Base-by-base conservation (phyloP, 2,113 vertebrate genomes). In the Mesocricetus auratus region DNA sequence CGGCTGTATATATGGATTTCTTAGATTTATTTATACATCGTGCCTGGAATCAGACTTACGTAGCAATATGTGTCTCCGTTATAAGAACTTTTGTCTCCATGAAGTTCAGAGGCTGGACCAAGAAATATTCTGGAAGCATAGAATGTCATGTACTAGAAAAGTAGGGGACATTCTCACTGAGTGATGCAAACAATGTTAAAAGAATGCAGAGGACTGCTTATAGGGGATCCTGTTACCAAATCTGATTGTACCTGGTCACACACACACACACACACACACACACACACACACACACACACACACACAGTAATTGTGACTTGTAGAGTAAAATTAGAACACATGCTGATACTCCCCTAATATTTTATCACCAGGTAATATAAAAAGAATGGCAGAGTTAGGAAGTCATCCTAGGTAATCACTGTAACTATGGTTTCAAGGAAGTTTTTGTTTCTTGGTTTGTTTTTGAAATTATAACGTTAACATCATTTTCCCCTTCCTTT, bases 301-400 rank as follows among this genome's bases (percentile, higher is more conserved):
- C 83, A 58, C 45, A 22, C 85, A 82, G 66, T 16, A 81, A 15
- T 69, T 56, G 26, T 60, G 77, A 74, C 53, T 13, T 90, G 13
- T 26, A 86, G n/a, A 77, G 58, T 83, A 78, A 96, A 66, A 86
- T 75, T 75, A 88, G 33, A 90, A 79, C 56, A 33, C n/a, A 75
- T 79, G 39, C 4, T 60, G n/a, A 47, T 71, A 42, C 74, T 95
- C 53, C 74, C 26, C n/a, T 73, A 83, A 45, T 1, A 82, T 47
- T 68, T 82, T 22, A 91, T 24, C 50, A 39, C 29, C 19, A 88
- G 12, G 17, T 79, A 94, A 53, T 86, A 12, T 22, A n/a, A 62
- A 79, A 94, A n/a, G 60, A 87, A 74, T 81, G 64, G 33, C 73
- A 58, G n/a, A 66, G 36, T 71, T 56, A 82, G 21, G 50, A 92